These are phyloP conservation scores for Toxotes lorentzi DNA, from an alignment of 2,797 vertebrate genomes.

Conservation along the genomic window DNA sequence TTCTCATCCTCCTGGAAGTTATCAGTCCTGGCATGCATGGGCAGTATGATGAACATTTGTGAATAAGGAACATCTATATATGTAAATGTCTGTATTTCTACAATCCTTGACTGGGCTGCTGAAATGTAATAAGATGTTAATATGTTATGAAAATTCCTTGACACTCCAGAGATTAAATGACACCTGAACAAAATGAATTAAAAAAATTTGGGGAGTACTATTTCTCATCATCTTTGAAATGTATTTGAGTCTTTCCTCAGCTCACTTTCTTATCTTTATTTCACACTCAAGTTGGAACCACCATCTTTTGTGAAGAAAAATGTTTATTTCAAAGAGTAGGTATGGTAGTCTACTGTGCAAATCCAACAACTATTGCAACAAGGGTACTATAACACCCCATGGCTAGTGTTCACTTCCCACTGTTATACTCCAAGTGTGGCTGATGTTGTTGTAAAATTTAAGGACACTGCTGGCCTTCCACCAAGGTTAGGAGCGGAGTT, in stretches of 20 bases:
- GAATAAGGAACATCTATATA: neutral
- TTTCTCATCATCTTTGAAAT: slow-evolving; percentile 32
- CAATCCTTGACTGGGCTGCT: slow-evolving; percentile 17
- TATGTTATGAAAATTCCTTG: neutral
- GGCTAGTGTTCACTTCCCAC: slow-evolving; percentile 18
- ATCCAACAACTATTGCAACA: slow-evolving; percentile 28
- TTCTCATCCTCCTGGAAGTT: slow-evolving; percentile 15
- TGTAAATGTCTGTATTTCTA: neutral
- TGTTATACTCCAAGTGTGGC: slow-evolving; percentile 58
- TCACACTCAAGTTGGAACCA: neutral
- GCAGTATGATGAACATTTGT: neutral
- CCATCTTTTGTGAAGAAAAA: neutral
- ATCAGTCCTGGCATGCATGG: slow-evolving; percentile 2
- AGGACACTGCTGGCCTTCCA: slow-evolving; percentile 45
- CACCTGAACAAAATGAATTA: neutral
- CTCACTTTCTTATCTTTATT: neutral
- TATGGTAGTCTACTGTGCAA: slow-evolving; percentile 13
- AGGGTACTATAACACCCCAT: slow-evolving; percentile 29
- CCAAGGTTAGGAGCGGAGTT: slow-evolving; percentile 62
- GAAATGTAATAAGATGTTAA: neutral
- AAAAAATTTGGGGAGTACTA: neutral
- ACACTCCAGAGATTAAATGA: neutral
- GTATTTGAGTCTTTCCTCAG: neutral
- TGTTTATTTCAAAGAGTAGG: neutral
- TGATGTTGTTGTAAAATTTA: slow-evolving; percentile 61